Conservation (phyloP, 2,797 vertebrate genomes). For the Mustela erminea region DNA sequence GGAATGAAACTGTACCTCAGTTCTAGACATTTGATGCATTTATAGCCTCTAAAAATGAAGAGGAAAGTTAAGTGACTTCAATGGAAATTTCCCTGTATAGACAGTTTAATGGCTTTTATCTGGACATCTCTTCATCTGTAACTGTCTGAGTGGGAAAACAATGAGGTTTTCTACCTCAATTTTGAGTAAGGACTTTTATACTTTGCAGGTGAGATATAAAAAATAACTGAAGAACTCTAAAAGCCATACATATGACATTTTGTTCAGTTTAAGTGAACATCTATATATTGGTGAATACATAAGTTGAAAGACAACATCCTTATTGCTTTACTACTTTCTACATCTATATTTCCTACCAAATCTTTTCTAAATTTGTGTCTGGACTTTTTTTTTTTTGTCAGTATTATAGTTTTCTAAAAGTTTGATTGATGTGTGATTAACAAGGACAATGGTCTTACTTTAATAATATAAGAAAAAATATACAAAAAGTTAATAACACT, state of each 20-base stretch:
- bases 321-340: background rate
- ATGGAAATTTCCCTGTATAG: background rate
- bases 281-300: background rate
- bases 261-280: background rate
- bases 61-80: background rate
- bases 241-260: background rate
- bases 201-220: background rate
- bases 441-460: background rate
- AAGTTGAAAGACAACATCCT: background rate
- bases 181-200: background rate
- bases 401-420: background rate
- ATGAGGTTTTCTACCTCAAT: background rate
- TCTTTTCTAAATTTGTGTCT: background rate
- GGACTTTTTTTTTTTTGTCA: background rate
- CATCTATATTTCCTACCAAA: background rate
- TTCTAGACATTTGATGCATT: background rate
- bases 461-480: constrained; percentile 2
- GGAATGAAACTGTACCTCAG: background rate
- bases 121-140: background rate
- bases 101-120: background rate
- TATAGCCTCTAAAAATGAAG: background rate
- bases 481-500: background rate
- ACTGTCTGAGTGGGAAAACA: background rate
- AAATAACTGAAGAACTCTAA: background rate
- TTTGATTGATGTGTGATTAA: background rate